Percentiles rank a stretch among this genome's conserved stretches.
These are phyloP conservation scores for Genyomyrus donnyi DNA, from an alignment of 2,113 vertebrate genomes.

Conservation along the genomic window DNA sequence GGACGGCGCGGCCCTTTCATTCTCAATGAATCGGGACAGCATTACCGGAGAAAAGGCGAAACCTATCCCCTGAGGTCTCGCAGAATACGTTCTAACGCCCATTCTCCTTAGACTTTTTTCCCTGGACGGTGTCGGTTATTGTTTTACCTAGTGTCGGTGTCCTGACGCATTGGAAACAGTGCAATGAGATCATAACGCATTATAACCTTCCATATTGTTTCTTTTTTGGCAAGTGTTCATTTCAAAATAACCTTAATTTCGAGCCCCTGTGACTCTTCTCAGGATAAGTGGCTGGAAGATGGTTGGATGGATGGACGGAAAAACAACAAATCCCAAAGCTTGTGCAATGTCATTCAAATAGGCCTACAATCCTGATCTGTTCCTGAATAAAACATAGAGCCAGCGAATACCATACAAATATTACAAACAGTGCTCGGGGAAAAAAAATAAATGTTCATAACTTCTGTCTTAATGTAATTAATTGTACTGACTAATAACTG, in stretches of 20 bases:
- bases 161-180: background rate
- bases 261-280: background rate
- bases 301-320: background rate
- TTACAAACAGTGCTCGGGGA: background rate
- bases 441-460: background rate
- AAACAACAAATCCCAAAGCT: background rate
- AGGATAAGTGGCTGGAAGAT: background rate
- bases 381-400: background rate
- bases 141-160: background rate
- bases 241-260: background rate
- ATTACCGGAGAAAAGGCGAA: slow-evolving; percentile 43
- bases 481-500: background rate
- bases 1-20: slow-evolving; percentile 45
- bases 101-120: background rate
- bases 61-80: slow-evolving; percentile 28
- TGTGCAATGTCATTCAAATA: background rate
- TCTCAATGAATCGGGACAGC: slow-evolving; percentile 31
- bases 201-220: background rate
- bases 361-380: background rate
- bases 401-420: background rate
- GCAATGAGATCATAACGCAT: background rate
- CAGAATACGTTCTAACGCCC: slow-evolving; percentile 23
- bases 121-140: background rate
- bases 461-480: background rate
- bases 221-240: background rate